A percentile compares a stretch with the other conserved stretches of the same genome.
These are phyloP conservation scores for Takifugu flavidus DNA, from an alignment of 2,113 vertebrate genomes.

Conservation along the genomic window DNA sequence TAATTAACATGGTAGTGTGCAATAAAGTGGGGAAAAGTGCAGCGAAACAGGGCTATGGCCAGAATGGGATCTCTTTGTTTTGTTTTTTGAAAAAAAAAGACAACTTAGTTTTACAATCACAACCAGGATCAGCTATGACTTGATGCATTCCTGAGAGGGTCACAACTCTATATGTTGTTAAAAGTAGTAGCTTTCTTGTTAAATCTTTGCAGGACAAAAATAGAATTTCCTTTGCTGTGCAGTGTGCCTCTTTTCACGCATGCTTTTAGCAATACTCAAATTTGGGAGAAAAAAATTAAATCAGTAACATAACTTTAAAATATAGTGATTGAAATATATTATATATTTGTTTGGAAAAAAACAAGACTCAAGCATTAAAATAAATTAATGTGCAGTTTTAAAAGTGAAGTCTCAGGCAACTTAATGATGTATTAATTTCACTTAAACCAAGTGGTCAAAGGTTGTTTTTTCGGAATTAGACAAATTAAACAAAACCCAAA, in stretches of 20 bases:
- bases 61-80: conserved; percentile 24
- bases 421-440: conserved; percentile 50
- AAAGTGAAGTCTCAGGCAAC: conserved; percentile 75
- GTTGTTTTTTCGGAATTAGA: conserved; percentile 45
- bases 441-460: conserved; percentile 56
- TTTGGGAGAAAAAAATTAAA: conserved; percentile 27
- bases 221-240: conserved; percentile 39
- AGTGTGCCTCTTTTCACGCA: conserved; percentile 28
- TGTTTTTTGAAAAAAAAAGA: not conserved
- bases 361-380: conserved; percentile 66
- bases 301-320: conserved; percentile 58
- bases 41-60: conserved; percentile 64
- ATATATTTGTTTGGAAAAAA: conserved; percentile 48
- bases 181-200: conserved; percentile 40
- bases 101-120: conserved; percentile 25
- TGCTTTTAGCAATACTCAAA: conserved; percentile 36
- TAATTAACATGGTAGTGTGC: conserved; percentile 59
- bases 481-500: conserved; percentile 44
- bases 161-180: conserved; percentile 50
- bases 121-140: conserved; percentile 52
- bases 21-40: conserved; percentile 58
- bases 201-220: conserved; percentile 19
- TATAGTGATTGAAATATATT: conserved; percentile 63
- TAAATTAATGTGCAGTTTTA: conserved; percentile 78
- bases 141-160: conserved; percentile 75